phyloP scores from a whole-genome alignment of 2,113 vertebrate genomes.

The Electrona antarctica region DNA sequence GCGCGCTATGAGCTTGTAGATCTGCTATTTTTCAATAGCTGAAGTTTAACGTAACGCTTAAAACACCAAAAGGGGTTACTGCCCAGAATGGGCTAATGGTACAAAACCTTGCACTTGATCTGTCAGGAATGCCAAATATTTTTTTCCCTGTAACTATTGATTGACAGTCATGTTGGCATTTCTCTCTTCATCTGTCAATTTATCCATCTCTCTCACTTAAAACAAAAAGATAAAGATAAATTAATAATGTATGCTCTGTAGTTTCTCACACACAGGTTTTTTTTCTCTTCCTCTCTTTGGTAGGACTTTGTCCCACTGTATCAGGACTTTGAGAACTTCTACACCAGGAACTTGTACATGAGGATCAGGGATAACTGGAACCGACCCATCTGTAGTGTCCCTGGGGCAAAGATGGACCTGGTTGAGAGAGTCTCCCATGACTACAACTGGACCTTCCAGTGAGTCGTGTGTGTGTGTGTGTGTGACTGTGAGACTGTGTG shows the following conservation, averaged over 20 bases:
- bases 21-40: too few relatives aligned
- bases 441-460: slow-evolving; percentile 97
- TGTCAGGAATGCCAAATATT: not conserved
- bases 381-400: slow-evolving; percentile 91
- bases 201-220: too few relatives aligned
- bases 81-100: too few relatives aligned
- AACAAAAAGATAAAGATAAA: too few relatives aligned
- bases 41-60: too few relatives aligned
- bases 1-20: too few relatives aligned
- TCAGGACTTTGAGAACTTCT: slow-evolving; percentile 98
- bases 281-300: slow-evolving; percentile 21
- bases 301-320: slow-evolving; percentile 97
- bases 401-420: slow-evolving; percentile 91
- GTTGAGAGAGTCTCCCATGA: slow-evolving; percentile 88
- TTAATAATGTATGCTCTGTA: too few relatives aligned
- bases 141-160: not conserved
- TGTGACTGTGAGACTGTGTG: not conserved
- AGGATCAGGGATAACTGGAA: slow-evolving; percentile 97
- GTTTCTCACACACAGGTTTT: not conserved
- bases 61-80: too few relatives aligned
- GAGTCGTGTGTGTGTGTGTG: slow-evolving; percentile 59
- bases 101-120: not conserved
- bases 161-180: too few relatives aligned
- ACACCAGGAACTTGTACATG: slow-evolving; percentile 97
- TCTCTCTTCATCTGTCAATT: too few relatives aligned